Percentiles rank a stretch among this genome's conserved stretches.
Evolutionary conservation across 2,113 vertebrate species (phyloP).

Genomic region (Nematolebias whitei): DNA sequence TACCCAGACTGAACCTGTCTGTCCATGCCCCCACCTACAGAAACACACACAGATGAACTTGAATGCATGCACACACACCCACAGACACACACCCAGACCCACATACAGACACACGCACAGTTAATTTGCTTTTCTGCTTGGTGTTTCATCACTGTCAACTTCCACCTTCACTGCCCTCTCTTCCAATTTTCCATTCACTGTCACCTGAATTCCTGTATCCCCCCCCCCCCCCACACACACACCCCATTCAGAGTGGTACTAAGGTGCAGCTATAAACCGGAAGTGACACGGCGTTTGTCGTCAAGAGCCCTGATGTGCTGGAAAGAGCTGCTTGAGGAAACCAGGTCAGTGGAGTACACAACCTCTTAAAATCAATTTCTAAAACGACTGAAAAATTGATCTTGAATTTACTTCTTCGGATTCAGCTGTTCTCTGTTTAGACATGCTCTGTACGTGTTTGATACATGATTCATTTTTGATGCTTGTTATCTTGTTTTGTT

Average conservation of each 20-base stretch:
- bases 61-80: conserved; percentile 4
- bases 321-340: neutral
- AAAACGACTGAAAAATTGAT: neutral
- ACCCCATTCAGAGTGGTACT: conserved; percentile 33
- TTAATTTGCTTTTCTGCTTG: conserved; percentile 64
- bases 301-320: neutral
- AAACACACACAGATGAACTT: conserved; percentile 11
- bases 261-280: neutral
- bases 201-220: conserved; percentile 28
- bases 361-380: neutral
- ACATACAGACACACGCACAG: conserved; percentile 11
- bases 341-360: neutral
- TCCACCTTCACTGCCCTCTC: conserved; percentile 62
- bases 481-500: neutral
- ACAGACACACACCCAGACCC: too few species aligned
- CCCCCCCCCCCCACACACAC: too few species aligned
- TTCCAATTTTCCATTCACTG: conserved; percentile 51
- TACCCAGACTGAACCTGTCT: conserved; percentile 60
- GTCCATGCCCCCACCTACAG: conserved; percentile 24
- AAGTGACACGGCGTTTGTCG: neutral
- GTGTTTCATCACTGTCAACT: conserved; percentile 77
- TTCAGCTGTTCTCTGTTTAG: neutral
- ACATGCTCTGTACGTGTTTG: neutral
- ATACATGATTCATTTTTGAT: conserved; percentile 17
- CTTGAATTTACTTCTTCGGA: neutral